These are phyloP conservation scores for Micrastur ruficollis DNA, from an alignment of 2,797 vertebrate genomes.

Conservation along the genomic window DNA sequence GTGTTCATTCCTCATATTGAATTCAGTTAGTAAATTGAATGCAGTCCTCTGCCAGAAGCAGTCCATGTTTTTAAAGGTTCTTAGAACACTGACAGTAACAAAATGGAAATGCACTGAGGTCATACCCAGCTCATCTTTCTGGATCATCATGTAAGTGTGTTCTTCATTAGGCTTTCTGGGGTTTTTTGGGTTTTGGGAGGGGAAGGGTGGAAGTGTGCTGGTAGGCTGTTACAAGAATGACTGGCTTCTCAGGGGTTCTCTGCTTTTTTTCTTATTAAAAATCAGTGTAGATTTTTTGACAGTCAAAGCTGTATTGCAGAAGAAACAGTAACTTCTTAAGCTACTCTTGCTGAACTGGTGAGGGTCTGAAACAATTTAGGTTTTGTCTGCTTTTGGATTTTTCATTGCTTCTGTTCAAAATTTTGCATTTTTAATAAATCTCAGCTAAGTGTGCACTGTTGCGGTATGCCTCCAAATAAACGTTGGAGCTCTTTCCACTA, in stretches of 20 bases:
- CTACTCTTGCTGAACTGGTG: neutral
- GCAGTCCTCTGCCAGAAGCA: neutral
- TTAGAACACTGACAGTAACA: neutral
- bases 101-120: neutral
- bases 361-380: neutral
- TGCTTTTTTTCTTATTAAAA: neutral
- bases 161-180: neutral
- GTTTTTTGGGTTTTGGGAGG: neutral
- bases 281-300: neutral
- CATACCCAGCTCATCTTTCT: neutral
- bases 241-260: neutral
- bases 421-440: neutral
- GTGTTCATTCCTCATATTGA: neutral
- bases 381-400: neutral
- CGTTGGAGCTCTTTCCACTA: neutral
- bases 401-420: neutral
- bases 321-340: neutral
- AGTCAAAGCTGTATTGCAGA: neutral
- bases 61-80: neutral
- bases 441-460: accelerated
- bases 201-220: neutral
- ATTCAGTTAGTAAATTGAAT: neutral
- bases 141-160: neutral
- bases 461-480: neutral
- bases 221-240: neutral